Conservation (phyloP, 2,113 vertebrate genomes). For the Accipiter virgatus region DNA sequence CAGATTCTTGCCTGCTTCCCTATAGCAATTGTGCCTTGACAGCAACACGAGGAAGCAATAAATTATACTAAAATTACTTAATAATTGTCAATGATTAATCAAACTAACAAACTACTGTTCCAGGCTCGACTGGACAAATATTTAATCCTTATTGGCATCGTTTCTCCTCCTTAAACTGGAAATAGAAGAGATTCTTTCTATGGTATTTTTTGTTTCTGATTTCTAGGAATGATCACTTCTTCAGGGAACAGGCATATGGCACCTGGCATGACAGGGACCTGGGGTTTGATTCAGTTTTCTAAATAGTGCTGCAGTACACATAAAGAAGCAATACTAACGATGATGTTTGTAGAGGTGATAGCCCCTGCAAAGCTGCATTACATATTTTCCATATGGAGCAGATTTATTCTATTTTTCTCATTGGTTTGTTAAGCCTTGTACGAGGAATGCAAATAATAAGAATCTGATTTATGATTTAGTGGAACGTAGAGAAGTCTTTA, state of each 20-base stretch:
- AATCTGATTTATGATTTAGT: not conserved
- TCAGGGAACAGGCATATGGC: not conserved
- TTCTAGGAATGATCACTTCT: not conserved
- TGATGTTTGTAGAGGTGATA: not conserved
- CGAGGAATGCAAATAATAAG: not conserved
- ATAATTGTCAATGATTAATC: conserved; percentile 25
- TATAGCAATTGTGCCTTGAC: not conserved
- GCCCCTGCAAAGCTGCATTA: not conserved
- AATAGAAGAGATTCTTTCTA: not conserved
- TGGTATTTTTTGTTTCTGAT: not conserved
- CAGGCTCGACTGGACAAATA: not conserved
- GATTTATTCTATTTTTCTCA: not conserved
- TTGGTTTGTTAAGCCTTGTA: not conserved
- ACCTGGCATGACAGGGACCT: not conserved
- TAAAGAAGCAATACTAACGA: not conserved
- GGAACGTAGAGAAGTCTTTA: not conserved
- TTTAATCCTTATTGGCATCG: not conserved
- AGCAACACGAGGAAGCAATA: not conserved
- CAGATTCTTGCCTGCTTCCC: not conserved
- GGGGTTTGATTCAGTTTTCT: accelerated
- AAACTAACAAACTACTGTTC: not conserved
- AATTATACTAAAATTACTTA: not conserved
- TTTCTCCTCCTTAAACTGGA: not conserved
- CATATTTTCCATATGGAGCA: not conserved
- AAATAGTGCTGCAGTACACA: not conserved